phyloP scores from a whole-genome alignment of 1,140 invertebrate species.

The Phymastichus coffea region DNA sequence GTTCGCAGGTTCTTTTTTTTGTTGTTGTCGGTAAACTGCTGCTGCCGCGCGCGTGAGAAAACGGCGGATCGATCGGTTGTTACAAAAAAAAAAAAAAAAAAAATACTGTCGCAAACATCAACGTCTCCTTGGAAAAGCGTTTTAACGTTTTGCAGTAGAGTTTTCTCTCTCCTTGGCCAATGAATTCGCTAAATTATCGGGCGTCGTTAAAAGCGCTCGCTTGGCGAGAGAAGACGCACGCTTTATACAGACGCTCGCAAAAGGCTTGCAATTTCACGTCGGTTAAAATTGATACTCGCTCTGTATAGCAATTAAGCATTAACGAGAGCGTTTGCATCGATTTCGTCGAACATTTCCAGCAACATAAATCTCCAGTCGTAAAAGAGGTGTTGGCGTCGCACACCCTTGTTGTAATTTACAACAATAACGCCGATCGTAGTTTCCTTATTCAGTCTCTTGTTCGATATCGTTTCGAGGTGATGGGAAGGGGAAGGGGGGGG shows the following conservation, averaged over 20 bases:
- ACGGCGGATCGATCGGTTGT: constrained; percentile 18
- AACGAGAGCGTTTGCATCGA: not conserved
- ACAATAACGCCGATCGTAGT: constrained; percentile 5
- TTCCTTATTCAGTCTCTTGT: too few species aligned
- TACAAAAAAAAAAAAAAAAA: too few species aligned
- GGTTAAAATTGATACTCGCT: constrained; percentile 7
- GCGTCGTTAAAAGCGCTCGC: constrained; percentile 16
- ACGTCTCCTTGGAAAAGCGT: not conserved
- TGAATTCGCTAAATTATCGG: constrained; percentile 25
- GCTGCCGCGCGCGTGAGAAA: not conserved
- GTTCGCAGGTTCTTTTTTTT: too few species aligned
- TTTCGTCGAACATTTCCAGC: not conserved
- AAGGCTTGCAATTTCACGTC: constrained; percentile 21
- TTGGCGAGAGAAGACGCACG: constrained; percentile 31
- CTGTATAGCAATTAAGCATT: not conserved
- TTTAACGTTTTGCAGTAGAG: constrained; percentile 9
- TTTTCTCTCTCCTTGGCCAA: not conserved
- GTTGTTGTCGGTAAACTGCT: too few species aligned
- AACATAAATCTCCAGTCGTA: too few species aligned
- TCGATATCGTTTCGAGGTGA: constrained; percentile 27
- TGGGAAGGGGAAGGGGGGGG: constrained; percentile 2
- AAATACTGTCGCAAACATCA: constrained; percentile 8
- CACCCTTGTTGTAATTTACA: too few species aligned
- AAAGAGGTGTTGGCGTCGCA: too few species aligned
- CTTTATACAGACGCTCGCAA: constrained; percentile 34